phyloP scores from a whole-genome alignment of 2,888 invertebrate species.

The Willowsia nigromaculata region DNA sequence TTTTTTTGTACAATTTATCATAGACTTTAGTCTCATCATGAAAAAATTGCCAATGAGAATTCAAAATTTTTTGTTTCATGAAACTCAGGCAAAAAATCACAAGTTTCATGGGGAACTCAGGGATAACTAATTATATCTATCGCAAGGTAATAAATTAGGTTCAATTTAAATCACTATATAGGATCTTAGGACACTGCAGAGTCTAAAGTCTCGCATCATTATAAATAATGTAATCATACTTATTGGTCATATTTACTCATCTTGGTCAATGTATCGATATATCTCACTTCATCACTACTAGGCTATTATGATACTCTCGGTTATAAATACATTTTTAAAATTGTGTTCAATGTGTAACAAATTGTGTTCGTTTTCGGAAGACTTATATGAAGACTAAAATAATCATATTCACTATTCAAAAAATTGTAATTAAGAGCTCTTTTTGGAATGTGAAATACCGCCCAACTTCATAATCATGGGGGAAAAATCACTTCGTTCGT shows the following conservation, averaged over 20 bases:
- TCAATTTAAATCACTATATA: too few species aligned
- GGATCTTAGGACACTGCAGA: too few species aligned
- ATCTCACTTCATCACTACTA: too few species aligned
- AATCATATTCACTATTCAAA: background rate
- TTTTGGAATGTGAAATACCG: background rate
- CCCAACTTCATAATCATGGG: background rate
- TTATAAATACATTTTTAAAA: background rate
- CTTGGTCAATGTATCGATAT: background rate
- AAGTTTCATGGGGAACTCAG: conserved; percentile 71
- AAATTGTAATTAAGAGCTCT: background rate
- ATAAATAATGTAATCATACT: too few species aligned
- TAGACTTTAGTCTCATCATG: too few species aligned
- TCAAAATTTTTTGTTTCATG: background rate
- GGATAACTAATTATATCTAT: conserved; percentile 30
- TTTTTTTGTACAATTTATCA: too few species aligned
- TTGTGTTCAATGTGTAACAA: background rate
- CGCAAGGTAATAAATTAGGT: too few species aligned
- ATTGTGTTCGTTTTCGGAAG: conserved; percentile 15
- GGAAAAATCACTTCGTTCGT: background rate
- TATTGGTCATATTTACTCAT: background rate
- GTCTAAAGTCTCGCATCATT: too few species aligned
- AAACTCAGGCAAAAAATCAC: conserved; percentile 33
- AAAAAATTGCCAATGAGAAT: too few species aligned
- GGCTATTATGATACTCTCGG: too few species aligned
- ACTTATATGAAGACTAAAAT: conserved; percentile 4